Conservation (phyloP, 1,140 invertebrate genomes). For the Macrostomum lignano region DNA sequence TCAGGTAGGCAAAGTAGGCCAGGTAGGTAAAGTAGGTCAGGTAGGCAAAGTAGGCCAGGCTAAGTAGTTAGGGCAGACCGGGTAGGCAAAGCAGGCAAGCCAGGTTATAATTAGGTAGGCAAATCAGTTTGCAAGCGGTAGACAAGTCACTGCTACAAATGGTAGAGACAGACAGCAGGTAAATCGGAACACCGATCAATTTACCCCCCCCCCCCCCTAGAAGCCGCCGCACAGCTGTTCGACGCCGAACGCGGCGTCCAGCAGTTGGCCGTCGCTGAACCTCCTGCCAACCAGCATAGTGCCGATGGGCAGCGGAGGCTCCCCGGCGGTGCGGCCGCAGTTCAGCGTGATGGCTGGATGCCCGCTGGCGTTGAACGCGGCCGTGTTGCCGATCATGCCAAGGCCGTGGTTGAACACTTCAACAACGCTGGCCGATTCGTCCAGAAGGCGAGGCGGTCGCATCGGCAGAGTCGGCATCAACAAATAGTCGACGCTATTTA, state of each 20-base stretch:
- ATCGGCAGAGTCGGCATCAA: constrained; percentile 13
- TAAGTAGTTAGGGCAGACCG: too few relatives aligned
- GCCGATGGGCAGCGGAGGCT: constrained; percentile 8
- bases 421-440: not conserved
- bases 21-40: too few relatives aligned
- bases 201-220: too few relatives aligned
- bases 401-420: not conserved
- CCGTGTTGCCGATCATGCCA: constrained; percentile 4
- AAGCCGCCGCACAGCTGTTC: too few relatives aligned
- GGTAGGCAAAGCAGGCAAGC: too few relatives aligned
- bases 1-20: too few relatives aligned
- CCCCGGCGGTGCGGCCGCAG: constrained; percentile 6
- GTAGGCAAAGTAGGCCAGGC: too few relatives aligned
- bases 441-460: constrained; percentile 10
- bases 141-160: too few relatives aligned
- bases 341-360: constrained; percentile 9
- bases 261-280: constrained; percentile 10
- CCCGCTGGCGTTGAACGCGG: constrained; percentile 7
- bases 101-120: too few relatives aligned
- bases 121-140: too few relatives aligned
- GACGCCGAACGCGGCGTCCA: constrained; percentile 11
- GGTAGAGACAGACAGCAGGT: too few relatives aligned
- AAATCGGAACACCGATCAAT: too few relatives aligned
- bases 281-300: constrained; percentile 12
- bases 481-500: constrained; percentile 12